phyloP scores from a whole-genome alignment of 2,113 vertebrate genomes.

The Capreolus pygargus region DNA sequence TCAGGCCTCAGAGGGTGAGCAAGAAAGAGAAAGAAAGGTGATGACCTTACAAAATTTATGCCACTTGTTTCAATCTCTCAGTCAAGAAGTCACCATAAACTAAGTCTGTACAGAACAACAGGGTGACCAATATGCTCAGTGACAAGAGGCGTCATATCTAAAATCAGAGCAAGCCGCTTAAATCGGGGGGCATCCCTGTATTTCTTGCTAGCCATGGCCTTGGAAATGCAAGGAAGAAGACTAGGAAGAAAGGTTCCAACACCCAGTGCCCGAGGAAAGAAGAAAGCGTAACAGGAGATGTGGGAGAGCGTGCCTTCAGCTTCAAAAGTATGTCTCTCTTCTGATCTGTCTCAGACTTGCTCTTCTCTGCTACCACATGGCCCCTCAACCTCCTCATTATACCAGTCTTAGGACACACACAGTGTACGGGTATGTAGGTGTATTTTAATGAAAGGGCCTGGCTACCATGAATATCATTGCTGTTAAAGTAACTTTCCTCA shows the following conservation, averaged over 20 bases:
- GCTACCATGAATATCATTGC: neutral
- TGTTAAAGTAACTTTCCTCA: neutral
- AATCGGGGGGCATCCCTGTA: neutral
- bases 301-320: neutral
- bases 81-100: neutral
- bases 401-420: neutral
- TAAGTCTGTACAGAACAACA: neutral
- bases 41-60: neutral
- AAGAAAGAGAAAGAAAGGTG: neutral
- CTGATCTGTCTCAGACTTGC: neutral
- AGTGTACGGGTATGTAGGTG: too few relatives aligned
- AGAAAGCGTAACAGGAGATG: neutral
- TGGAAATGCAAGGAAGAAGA: neutral
- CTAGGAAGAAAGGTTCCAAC: neutral
- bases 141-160: neutral
- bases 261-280: neutral
- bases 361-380: neutral
- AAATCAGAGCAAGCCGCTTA: neutral
- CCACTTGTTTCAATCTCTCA: neutral
- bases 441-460: neutral
- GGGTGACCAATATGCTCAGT: neutral
- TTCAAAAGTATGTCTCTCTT: neutral
- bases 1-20: neutral
- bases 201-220: neutral
- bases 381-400: neutral